Conservation (phyloP, 2,888 invertebrate species). For the Terebella lapidaria region DNA sequence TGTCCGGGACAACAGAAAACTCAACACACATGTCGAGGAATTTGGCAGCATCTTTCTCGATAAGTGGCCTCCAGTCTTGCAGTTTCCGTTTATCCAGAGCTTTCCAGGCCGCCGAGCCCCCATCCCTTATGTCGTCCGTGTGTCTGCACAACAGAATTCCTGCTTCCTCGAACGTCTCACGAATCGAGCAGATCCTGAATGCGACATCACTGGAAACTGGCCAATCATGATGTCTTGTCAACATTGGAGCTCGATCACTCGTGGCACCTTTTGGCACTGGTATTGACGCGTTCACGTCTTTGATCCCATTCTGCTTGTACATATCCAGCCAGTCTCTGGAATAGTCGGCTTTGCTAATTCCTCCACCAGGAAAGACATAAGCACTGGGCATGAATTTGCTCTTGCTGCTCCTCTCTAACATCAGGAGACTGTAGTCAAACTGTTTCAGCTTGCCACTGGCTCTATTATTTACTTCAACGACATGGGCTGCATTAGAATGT, state of each 20-base stretch:
- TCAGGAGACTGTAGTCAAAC: slow-evolving; percentile 41
- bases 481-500: not conserved
- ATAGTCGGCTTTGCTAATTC: slow-evolving; percentile 65
- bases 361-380: slow-evolving; percentile 84
- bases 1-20: slow-evolving; percentile 69
- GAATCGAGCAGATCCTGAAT: slow-evolving; percentile 75
- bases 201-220: slow-evolving; percentile 61
- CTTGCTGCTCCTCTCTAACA: slow-evolving; percentile 62
- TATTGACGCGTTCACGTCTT: not conserved
- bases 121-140: not conserved
- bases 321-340: slow-evolving; percentile 66
- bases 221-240: not conserved
- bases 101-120: not conserved
- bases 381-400: slow-evolving; percentile 71
- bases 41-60: slow-evolving; percentile 63
- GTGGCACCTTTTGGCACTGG: not conserved
- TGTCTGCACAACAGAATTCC: slow-evolving; percentile 59
- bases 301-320: slow-evolving; percentile 49
- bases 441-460: not conserved
- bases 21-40: slow-evolving; percentile 68
- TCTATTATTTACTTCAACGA: not conserved
- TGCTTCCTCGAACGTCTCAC: slow-evolving; percentile 87
- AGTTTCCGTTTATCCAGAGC: no score
- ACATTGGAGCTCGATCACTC: slow-evolving; percentile 5
- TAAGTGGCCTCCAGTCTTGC: slow-evolving; percentile 26